Percentiles rank a stretch among this genome's conserved stretches.
Conservation (phyloP, 2,888 invertebrate species). For the Caenorhabditis virilis region DNA sequence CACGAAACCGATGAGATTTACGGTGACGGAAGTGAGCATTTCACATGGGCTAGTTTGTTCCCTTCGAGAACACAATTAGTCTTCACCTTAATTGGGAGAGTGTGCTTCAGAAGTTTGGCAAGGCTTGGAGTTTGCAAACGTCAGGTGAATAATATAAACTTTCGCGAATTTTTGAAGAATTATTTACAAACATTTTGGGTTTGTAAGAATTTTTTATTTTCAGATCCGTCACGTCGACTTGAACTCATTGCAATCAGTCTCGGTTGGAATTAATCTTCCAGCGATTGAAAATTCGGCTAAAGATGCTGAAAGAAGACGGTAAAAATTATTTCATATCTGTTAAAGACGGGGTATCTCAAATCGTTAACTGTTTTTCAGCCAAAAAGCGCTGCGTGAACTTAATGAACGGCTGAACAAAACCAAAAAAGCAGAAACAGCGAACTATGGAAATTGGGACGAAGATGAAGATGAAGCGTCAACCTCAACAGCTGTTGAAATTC, state of each 20-base stretch:
- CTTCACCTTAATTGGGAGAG: constrained; percentile 50
- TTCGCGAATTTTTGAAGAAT: too few relatives aligned
- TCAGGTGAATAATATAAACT: constrained; percentile 14
- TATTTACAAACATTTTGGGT: background rate
- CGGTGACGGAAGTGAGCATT: constrained; percentile 65
- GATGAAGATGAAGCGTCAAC: constrained; percentile 21
- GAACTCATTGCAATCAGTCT: constrained; percentile 50
- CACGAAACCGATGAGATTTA: constrained; percentile 51
- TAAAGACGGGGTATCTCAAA: background rate
- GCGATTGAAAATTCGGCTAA: constrained; percentile 42
- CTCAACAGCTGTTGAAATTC: background rate
- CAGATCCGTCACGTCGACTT: constrained; percentile 56
- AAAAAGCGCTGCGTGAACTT: constrained; percentile 53
- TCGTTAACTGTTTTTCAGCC: constrained; percentile 25
- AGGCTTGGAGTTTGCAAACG: constrained; percentile 53
- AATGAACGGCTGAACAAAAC: constrained; percentile 58
- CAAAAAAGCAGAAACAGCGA: constrained; percentile 30
- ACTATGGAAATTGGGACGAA: constrained; percentile 42
- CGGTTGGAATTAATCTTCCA: constrained; percentile 45
- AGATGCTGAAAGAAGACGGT: constrained; percentile 50
- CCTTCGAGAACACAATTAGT: constrained; percentile 58
- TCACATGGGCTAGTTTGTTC: constrained; percentile 63
- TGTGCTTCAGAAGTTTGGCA: constrained; percentile 50
- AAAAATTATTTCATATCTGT: background rate
- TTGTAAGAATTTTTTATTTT: constrained; percentile 1